phyloP scores from a whole-genome alignment of 2,888 invertebrate species.

The Agonopterix arenella region DNA sequence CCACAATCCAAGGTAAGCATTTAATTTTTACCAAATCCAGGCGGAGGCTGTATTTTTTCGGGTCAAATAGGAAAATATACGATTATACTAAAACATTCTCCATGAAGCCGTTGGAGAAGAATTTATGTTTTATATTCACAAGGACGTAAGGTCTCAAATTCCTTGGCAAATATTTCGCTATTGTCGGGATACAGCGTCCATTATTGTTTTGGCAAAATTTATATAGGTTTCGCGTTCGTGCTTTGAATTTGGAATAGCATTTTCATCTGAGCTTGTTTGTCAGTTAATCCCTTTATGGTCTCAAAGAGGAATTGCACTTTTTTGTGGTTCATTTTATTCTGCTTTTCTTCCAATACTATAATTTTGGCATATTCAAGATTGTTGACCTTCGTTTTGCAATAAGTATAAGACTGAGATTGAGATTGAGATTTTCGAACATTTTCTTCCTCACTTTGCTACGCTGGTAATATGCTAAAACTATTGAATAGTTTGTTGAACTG shows the following conservation, averaged over 20 bases:
- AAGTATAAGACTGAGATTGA: no score
- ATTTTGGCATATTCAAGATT: no score
- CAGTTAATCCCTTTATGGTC: neutral
- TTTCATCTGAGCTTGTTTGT: constrained; percentile 28
- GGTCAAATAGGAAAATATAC: constrained; percentile 19
- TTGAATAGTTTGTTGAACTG: no score
- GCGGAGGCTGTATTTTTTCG: constrained; percentile 25
- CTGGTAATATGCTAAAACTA: no score
- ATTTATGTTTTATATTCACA: constrained; percentile 12
- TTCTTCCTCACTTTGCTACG: no score
- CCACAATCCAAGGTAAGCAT: constrained; percentile 44
- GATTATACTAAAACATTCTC: neutral
- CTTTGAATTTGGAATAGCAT: constrained; percentile 46
- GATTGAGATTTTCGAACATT: no score
- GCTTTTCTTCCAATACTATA: no score
- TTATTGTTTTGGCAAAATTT: constrained; percentile 51
- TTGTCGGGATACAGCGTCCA: constrained; percentile 27
- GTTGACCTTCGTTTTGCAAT: no score
- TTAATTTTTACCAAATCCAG: constrained; percentile 36
- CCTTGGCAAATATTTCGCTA: constrained; percentile 16
- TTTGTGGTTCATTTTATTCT: no score
- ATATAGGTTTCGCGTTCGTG: constrained; percentile 35
- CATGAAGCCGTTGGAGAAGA: constrained; percentile 15
- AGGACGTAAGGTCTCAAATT: constrained; percentile 26
- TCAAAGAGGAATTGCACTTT: neutral